phyloP scores from a whole-genome alignment of 2,888 invertebrate genomes.

The Chaetogeoica ovagalla region DNA sequence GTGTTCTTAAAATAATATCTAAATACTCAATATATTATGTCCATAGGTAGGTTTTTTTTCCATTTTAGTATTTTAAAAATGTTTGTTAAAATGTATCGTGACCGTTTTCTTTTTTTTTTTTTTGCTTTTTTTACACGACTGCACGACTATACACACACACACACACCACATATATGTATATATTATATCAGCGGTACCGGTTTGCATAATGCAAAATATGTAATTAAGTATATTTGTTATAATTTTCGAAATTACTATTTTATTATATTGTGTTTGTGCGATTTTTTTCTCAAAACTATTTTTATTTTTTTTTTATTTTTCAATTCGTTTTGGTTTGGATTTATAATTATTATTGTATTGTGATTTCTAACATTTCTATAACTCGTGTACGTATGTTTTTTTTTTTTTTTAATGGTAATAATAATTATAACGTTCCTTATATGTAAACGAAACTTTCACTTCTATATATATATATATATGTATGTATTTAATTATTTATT shows the following conservation, averaged over 20 bases:
- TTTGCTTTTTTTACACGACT: no score
- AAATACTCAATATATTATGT: no score
- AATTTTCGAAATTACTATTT: neutral
- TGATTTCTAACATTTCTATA: neutral
- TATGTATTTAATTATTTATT: neutral
- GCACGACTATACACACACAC: no score
- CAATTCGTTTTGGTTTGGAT: constrained; percentile 9
- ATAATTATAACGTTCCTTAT: neutral
- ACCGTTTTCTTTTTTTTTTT: no score
- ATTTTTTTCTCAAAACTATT: constrained; percentile 14
- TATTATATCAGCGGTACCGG: no score
- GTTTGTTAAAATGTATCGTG: no score
- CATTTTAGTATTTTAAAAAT: no score
- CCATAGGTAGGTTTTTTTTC: no score
- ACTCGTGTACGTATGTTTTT: no score
- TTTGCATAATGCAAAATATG: no score
- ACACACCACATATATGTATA: no score
- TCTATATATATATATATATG: neutral
- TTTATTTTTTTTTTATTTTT: neutral
- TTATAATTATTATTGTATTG: neutral
- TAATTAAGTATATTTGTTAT: neutral
- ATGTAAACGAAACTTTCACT: neutral
- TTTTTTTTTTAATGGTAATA: neutral
- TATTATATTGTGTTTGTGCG: constrained; percentile 8
- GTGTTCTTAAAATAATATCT: no score